Base-by-base conservation (phyloP, 2,888 invertebrate genomes). In the Philereme transversata region DNA sequence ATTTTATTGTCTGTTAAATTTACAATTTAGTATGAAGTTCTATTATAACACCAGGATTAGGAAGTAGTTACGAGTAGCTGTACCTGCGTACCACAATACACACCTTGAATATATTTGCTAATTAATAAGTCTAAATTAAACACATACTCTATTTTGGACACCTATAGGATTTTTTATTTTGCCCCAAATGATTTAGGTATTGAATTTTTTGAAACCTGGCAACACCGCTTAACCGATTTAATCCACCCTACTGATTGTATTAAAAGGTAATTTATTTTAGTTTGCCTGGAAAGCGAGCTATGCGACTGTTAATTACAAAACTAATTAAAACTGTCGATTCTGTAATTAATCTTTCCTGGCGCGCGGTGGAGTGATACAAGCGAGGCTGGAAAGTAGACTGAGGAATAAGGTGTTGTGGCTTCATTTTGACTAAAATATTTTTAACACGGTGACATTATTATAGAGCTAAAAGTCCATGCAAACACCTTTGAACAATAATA, bases 281-380 rank as follows among this genome's bases (percentile, higher is more conserved):
- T 88, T 86, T 77, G 77, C 81, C 79, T 78, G 75, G 78, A 79
- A 81, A 81, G 78, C 81, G 77, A 70, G 79, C 82, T 83, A 81
- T 81, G 83, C 79, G 76, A 82, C 83, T 84, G 89, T 86, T 90
- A 88, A 89, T 90, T 90, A 88, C 86, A 75, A 83, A 89, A 90
- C 88, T 89, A 90, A 90, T 90, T 90, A 90, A 89, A 88, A 90
- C 86, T 87, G 88, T 88, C 88, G 88, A 90, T 87, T 86, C 81
- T 72, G 83, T 85, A 86, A 90, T 90, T 90, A 90, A 90, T 90
- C 88, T 90, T 79, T 76, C 77, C 74, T 72, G 75, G 59, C 59
- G 63, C 38, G 52, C 41, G 52, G 44, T 43, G 35, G 50, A 57
- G 51, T 57, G 44, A 59, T 53, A 52, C 52, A 55, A 46, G 51